These are phyloP conservation scores for Mamestra brassicae DNA, from an alignment of 2,888 invertebrate genomes.

Conservation along the genomic window DNA sequence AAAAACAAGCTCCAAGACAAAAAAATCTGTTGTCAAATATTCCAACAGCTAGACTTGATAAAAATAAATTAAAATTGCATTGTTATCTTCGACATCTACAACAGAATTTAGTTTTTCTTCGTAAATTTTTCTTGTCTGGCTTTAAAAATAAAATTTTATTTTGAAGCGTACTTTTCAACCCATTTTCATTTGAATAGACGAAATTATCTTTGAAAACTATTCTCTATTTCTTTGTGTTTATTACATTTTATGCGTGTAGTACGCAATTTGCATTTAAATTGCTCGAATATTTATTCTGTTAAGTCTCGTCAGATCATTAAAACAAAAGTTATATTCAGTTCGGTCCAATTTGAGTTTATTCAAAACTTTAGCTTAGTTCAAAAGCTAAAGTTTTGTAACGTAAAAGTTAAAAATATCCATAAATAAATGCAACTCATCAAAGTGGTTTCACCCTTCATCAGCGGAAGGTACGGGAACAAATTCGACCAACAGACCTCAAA, in stretches of 20 bases:
- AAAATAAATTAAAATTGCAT: conserved; percentile 34
- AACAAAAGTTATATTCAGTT: not conserved
- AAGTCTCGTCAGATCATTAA: not conserved
- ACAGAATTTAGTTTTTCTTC: not conserved
- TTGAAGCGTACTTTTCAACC: not conserved
- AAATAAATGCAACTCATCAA: conserved; percentile 46
- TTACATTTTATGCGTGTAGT: not conserved
- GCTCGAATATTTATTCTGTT: not conserved
- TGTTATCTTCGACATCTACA: conserved; percentile 9
- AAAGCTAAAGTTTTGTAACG: not conserved
- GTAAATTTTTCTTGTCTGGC: not conserved
- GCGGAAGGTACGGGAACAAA: conserved; percentile 9
- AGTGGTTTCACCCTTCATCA: conserved; percentile 33
- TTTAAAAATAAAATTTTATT: conserved; percentile 12
- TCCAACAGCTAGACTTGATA: conserved; percentile 5
- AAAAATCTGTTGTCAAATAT: conserved; percentile 31
- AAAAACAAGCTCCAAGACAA: conserved; percentile 23
- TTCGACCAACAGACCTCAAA: conserved; percentile 18
- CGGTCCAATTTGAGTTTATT: conserved; percentile 10
- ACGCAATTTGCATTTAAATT: conserved; percentile 5
- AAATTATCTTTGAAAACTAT: conserved; percentile 7
- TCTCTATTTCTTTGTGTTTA: conserved; percentile 6
- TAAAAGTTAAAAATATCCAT: not conserved
- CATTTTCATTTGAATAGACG: conserved; percentile 11
- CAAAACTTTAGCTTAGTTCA: conserved; percentile 19